A percentile compares a stretch with the other conserved stretches of the same genome.
Evolutionary conservation across 2,797 vertebrate genomes (phyloP).

Genomic region (Sebastes itinus): DNA sequence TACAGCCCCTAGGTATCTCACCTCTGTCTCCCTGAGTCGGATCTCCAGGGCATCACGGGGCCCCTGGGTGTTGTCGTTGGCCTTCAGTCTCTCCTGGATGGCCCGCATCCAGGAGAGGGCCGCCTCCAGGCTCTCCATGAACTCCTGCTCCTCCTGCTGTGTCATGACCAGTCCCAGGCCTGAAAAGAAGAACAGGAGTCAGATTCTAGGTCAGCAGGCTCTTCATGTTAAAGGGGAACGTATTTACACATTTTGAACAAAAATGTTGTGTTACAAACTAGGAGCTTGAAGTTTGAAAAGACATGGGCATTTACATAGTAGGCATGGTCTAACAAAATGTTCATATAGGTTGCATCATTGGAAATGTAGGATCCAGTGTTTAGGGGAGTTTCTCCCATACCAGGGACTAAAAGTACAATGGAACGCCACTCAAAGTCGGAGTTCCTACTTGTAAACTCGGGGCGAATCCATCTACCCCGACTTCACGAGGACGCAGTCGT

Average conservation of each 20-base stretch:
- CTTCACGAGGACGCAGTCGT: too few relatives aligned
- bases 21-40: slow-evolving; percentile 92
- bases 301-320: not conserved
- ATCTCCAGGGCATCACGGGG: slow-evolving; percentile 89
- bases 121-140: slow-evolving; percentile 84
- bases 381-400: not conserved
- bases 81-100: slow-evolving; percentile 87
- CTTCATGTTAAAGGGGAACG: not conserved
- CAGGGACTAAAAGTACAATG: too few relatives aligned
- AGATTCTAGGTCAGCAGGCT: not conserved
- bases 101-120: slow-evolving; percentile 90
- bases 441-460: too few relatives aligned
- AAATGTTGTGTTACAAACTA: not conserved
- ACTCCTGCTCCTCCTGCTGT: slow-evolving; percentile 90
- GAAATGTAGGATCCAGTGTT: not conserved
- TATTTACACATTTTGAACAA: not conserved
- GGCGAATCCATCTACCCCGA: too few relatives aligned
- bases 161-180: slow-evolving; percentile 84
- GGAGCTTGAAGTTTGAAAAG: not conserved
- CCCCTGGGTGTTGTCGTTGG: slow-evolving; percentile 92
- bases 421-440: too few relatives aligned
- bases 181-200: slow-evolving; percentile 31
- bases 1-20: slow-evolving; percentile 54
- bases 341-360: not conserved
- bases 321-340: not conserved